Conservation (phyloP, 2,113 vertebrate species). For the Esox niger region DNA sequence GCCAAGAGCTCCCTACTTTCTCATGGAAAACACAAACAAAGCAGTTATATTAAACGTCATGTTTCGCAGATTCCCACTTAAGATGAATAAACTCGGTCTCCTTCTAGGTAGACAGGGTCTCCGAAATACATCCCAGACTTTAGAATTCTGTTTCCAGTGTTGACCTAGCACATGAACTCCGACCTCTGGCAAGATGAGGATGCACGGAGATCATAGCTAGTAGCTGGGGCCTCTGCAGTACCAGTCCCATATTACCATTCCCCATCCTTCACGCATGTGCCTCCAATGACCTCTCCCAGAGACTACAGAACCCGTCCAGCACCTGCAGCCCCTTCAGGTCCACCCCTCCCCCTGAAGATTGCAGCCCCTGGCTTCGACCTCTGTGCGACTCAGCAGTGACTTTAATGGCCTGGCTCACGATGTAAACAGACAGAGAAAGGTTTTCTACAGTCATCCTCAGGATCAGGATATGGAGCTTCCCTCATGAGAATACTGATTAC, state of each 20-base stretch:
- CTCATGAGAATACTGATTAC: conserved; percentile 5
- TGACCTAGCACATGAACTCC: conserved; percentile 58
- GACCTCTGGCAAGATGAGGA: conserved; percentile 42
- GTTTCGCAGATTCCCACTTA: conserved; percentile 59
- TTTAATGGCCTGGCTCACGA: conserved; percentile 33
- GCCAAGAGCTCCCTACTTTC: conserved; percentile 72
- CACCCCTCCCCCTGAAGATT: conserved; percentile 24
- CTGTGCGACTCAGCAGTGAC: conserved; percentile 44
- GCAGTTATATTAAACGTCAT: conserved; percentile 61
- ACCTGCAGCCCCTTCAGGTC: conserved; percentile 49
- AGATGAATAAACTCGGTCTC: conserved; percentile 50
- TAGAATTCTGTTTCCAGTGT: conserved; percentile 52
- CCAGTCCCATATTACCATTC: conserved; percentile 30
- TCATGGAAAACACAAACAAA: conserved; percentile 73
- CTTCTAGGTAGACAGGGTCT: conserved; percentile 50
- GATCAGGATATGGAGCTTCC: conserved; percentile 52
- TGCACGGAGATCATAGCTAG: conserved; percentile 43
- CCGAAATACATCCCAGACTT: conserved; percentile 39
- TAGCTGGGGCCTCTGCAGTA: conserved; percentile 21
- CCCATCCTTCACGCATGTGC: conserved; percentile 9
- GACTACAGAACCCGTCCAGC: conserved; percentile 36
- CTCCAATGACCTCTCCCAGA: conserved; percentile 34
- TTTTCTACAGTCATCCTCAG: no score
- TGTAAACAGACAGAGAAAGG: conserved; percentile 62
- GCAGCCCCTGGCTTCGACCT: conserved; percentile 15